Conservation (phyloP, 2,797 vertebrate species). For the Jordanella pulchra region DNA sequence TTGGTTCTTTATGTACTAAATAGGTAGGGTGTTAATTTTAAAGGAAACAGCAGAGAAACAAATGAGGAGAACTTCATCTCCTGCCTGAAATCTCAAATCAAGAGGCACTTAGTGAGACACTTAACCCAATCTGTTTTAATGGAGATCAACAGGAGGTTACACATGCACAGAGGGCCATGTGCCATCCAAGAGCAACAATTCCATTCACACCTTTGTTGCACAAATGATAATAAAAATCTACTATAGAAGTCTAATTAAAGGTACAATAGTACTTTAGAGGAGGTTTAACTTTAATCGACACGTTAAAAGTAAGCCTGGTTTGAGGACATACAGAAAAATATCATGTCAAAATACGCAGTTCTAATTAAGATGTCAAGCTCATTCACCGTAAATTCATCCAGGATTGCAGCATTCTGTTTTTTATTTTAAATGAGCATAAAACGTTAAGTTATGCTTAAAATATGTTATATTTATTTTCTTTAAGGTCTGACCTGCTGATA, state of each 20-base stretch:
- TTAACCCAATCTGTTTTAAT: constrained; percentile 1
- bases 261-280: not conserved
- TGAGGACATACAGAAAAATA: not conserved
- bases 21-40: not conserved
- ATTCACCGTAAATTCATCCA: not conserved
- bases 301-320: not conserved
- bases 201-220: not conserved
- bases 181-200: not conserved
- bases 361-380: not conserved
- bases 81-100: not conserved
- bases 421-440: not conserved
- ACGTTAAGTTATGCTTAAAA: not conserved
- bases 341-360: not conserved
- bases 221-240: not conserved
- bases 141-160: constrained; percentile 18
- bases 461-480: not conserved
- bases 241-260: not conserved
- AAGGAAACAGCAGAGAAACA: not conserved
- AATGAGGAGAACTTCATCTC: not conserved
- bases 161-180: not conserved
- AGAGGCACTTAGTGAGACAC: constrained; percentile 12
- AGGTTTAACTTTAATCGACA: not conserved
- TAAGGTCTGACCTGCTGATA: not conserved
- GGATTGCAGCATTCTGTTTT: not conserved
- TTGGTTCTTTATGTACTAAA: not conserved